These are phyloP conservation scores for Apotomis capreana DNA, from an alignment of 2,888 invertebrate genomes.

Conservation along the genomic window DNA sequence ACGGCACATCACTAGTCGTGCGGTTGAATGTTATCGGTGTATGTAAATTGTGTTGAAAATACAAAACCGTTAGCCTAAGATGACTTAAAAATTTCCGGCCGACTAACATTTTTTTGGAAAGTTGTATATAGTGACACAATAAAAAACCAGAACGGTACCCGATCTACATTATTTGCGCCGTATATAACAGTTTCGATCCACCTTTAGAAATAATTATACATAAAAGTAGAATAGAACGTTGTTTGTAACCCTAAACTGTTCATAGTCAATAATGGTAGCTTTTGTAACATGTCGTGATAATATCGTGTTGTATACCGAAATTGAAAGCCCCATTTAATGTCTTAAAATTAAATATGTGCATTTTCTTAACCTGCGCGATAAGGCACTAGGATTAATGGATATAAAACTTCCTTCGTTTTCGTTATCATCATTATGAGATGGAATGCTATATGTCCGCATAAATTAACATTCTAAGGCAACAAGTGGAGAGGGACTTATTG, in stretches of 20 bases:
- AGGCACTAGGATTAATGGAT: background rate
- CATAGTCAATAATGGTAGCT: constrained; percentile 8
- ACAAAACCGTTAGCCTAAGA: too few relatives aligned
- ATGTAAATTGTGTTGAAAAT: too few relatives aligned
- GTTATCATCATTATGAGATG: background rate
- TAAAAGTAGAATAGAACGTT: background rate
- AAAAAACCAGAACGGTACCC: too few relatives aligned
- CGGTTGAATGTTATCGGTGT: too few relatives aligned
- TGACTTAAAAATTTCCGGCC: too few relatives aligned
- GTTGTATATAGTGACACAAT: too few relatives aligned
- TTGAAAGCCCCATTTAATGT: background rate
- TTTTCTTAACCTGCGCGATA: background rate
- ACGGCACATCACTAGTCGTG: too few relatives aligned
- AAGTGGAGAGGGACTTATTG: too few relatives aligned
- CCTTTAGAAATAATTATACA: background rate
- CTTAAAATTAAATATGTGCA: constrained; percentile 1
- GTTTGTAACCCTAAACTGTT: constrained; percentile 4
- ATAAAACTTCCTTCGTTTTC: background rate
- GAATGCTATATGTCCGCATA: constrained; percentile 15
- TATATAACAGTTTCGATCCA: background rate
- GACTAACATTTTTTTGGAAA: too few relatives aligned
- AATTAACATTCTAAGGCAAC: background rate
- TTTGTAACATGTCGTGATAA: constrained; percentile 14
- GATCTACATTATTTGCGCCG: too few relatives aligned
- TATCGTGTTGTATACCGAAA: constrained; percentile 7